Percentiles rank a stretch among this genome's conserved stretches.
These are phyloP conservation scores for Typhlichthys eigenmanni DNA, from an alignment of 2,797 vertebrate genomes.

Conservation along the genomic window DNA sequence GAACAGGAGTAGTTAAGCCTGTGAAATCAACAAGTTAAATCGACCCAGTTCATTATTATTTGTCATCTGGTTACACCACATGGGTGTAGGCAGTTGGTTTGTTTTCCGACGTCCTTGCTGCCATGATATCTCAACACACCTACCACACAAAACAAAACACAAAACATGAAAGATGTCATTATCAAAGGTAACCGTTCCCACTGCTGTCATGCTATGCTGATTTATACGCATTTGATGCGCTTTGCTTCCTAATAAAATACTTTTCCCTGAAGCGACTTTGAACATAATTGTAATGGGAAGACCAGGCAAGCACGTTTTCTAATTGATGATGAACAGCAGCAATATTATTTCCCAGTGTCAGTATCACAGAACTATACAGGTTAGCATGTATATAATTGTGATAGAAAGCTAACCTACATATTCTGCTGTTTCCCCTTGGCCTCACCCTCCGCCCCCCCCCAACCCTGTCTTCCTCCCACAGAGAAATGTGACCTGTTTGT, in stretches of 20 bases:
- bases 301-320: slow-evolving; percentile 32
- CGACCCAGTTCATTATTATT: slow-evolving; percentile 28
- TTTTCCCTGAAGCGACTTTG: slow-evolving; percentile 36
- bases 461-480: slow-evolving; percentile 46
- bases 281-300: slow-evolving; percentile 18
- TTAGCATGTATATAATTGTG: slow-evolving; percentile 48
- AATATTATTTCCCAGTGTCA: slow-evolving; percentile 31
- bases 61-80: slow-evolving; percentile 17
- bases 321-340: slow-evolving; percentile 40
- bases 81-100: slow-evolving; percentile 35
- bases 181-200: slow-evolving; percentile 24
- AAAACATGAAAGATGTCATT: slow-evolving; percentile 25
- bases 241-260: slow-evolving; percentile 26
- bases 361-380: not conserved
- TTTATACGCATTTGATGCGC: slow-evolving; percentile 23
- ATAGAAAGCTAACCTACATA: slow-evolving; percentile 47
- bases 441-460: slow-evolving; percentile 24
- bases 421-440: slow-evolving; percentile 18
- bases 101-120: slow-evolving; percentile 35
- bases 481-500: slow-evolving; percentile 67
- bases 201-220: slow-evolving; percentile 31
- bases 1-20: slow-evolving; percentile 1
- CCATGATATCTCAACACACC: slow-evolving; percentile 28
- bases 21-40: slow-evolving; percentile 15
- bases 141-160: slow-evolving; percentile 21